A percentile compares a stretch with the other conserved stretches of the same genome.
Conservation (phyloP, 2,113 vertebrate species). For the Salvelinus alpinus region DNA sequence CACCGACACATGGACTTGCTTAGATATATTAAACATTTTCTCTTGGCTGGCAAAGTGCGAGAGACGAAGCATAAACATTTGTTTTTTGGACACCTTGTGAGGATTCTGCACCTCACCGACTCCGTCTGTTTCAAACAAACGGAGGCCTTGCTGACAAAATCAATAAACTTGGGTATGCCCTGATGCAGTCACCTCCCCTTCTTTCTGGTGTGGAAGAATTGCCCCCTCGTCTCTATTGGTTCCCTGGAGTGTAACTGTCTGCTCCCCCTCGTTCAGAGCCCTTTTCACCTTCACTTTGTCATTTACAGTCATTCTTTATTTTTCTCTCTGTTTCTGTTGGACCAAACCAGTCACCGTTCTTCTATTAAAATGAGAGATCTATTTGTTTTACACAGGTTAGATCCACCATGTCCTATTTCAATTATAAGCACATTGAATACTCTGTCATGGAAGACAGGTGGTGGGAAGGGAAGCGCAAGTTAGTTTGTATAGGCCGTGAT, state of each 20-base stretch:
- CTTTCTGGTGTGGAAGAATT: not conserved
- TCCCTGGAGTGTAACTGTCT: not conserved
- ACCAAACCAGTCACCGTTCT: slow-evolving; percentile 19
- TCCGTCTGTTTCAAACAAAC: slow-evolving; percentile 54
- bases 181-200: slow-evolving; percentile 23
- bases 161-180: slow-evolving; percentile 39
- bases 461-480: slow-evolving; percentile 17
- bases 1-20: slow-evolving; percentile 74
- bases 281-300: slow-evolving; percentile 31
- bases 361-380: slow-evolving; percentile 26
- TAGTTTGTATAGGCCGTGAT: not conserved
- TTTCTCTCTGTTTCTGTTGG: slow-evolving; percentile 48
- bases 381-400: slow-evolving; percentile 45
- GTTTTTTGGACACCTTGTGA: slow-evolving; percentile 56
- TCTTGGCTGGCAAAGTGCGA: slow-evolving; percentile 59
- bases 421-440: slow-evolving; percentile 39
- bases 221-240: slow-evolving; percentile 5
- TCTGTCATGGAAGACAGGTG: slow-evolving; percentile 27
- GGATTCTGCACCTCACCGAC: slow-evolving; percentile 50
- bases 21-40: slow-evolving; percentile 67
- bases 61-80: slow-evolving; percentile 61
- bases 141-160: slow-evolving; percentile 49
- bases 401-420: slow-evolving; percentile 35
- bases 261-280: not conserved
- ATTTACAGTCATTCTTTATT: slow-evolving; percentile 51